Base-by-base conservation (phyloP, 2,797 vertebrate species). In the Pterois miles region DNA sequence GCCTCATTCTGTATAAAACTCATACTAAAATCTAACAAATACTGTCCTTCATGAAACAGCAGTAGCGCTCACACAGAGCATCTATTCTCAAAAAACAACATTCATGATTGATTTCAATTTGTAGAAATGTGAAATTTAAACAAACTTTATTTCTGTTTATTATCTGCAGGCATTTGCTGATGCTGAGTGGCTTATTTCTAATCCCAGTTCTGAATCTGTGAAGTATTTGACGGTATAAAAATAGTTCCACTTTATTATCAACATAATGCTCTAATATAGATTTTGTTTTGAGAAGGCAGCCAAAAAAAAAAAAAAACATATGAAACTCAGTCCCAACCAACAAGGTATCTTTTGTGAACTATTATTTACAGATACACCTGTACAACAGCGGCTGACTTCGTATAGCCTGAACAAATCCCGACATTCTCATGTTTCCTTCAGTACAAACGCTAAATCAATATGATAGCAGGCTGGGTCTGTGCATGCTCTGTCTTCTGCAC, bases 331-430 rank as follows among this genome's bases (percentile, higher is more conserved):
- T 78, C 53, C n/a, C n/a, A 74, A 74, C 36, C 36, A 78, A 72
- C 48, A 72, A 78, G 65, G 59, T 66, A 53, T 70, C 57, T 74
- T 82, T 83, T 75, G 73, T 82, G 52, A 87, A 86, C 76, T 81
- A 90, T 75, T 92, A 94, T 94, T 91, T 91, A 94, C 92, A 94
- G 74, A 92, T 77, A 80, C 79, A 81, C 65, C 86, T 93, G 80
- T 91, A 92, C 88, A 92, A 83, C 78, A 85, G 63, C 53, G 74
- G 79, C 79, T 77, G 79, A 82, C 67, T 80, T 65, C 60, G 52
- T 31, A 53, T 22, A 80, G 81, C 36, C 66, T 48, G 71, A 70
- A 82, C 69, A 66, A 79, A 83, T 62, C 65, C 68, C 70, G 74
- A 78, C 82, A 87, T 84, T 89, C 65, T 83, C 53, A 8, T 62